Evolutionary conservation across 2,888 invertebrate genomes (phyloP), one percentile per base, ranked within the genome.

Genomic region (Erebia ligea): DNA sequence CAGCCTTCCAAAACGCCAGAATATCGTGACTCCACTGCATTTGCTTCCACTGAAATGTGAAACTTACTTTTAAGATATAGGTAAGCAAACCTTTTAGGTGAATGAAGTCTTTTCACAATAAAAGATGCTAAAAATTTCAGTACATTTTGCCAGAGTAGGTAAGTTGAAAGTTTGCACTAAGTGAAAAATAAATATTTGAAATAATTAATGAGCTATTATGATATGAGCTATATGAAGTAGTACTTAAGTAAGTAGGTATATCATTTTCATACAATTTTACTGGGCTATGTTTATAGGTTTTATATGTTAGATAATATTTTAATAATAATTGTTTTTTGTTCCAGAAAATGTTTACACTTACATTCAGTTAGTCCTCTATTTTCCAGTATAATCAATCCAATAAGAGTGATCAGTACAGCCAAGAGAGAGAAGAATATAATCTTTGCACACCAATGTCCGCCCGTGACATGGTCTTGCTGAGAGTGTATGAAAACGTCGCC

Each of bases 381-480:
- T 89, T 97, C 97, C 72, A 96, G 88, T 79, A 97, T 96, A 73
- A 97, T 97, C 67, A 97, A 87, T 71, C 96, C 97, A 83, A 97
- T 95, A 71, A 97, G 94, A 62, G 96, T 95, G 72, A 96, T 87
- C 48, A 98, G 94, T 69, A 96, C 94, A 64, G 95, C 95, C 77
- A 97, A 93, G 40, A 98, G 89, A 1, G 95, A 90, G 83, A 97
- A 97, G 88, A 98, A 98, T 80, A 97, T 94, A 69, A 97, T 93
- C 90, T 97, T 97, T 50, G 97, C 97, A 87, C 97, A 97, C 94
- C 97, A 96, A 83, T 97, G 97, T 48, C 97, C 97, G 58, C 97
- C 97, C 17, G 97, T 96, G 59, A 95, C 95, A 78, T 94, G 95
- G 57, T 97, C 97, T 78, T 96, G 95, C 65, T 96, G 95, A 34